phyloP scores from a whole-genome alignment of 2,797 vertebrate species.

The Mus spretus region DNA sequence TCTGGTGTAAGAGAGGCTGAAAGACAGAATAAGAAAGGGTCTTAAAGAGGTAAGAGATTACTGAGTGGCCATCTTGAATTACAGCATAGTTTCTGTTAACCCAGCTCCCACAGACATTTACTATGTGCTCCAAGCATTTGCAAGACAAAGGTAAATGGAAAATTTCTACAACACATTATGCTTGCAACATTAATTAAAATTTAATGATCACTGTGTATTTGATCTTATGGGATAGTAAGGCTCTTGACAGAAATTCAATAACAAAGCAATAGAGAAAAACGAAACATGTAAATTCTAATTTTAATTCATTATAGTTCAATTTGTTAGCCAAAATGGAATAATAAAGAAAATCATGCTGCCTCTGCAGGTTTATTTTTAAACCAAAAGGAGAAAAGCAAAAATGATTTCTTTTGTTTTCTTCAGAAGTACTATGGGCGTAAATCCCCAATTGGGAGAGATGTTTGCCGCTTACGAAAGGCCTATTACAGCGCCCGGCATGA shows the following conservation, averaged over 20 bases:
- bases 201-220: conserved; percentile 26
- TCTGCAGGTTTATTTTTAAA: conserved; percentile 24
- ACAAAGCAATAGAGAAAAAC: not conserved
- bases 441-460: conserved; percentile 95
- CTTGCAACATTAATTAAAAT: not conserved
- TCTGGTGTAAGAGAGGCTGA: not conserved
- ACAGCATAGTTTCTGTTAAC: not conserved
- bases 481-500: conserved; percentile 98
- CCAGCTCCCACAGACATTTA: conserved; percentile 21
- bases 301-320: conserved; percentile 50
- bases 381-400: conserved; percentile 31
- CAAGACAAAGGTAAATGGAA: not conserved
- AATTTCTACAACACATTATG: not conserved
- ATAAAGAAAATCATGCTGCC: not conserved
- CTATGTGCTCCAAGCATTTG: not conserved
- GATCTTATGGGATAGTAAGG: not conserved
- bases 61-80: not conserved
- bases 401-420: conserved; percentile 52
- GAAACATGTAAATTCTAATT: conserved; percentile 2
- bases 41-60: not conserved
- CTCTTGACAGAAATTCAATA: not conserved
- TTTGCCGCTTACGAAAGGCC: conserved; percentile 96
- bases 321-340: conserved; percentile 33
- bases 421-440: conserved; percentile 98
- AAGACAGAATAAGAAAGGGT: not conserved